These are phyloP conservation scores for Hydractinia echinata DNA, from an alignment of 30 jellyfish, hydroid and myxozoan genomes.

Conservation along the genomic window DNA sequence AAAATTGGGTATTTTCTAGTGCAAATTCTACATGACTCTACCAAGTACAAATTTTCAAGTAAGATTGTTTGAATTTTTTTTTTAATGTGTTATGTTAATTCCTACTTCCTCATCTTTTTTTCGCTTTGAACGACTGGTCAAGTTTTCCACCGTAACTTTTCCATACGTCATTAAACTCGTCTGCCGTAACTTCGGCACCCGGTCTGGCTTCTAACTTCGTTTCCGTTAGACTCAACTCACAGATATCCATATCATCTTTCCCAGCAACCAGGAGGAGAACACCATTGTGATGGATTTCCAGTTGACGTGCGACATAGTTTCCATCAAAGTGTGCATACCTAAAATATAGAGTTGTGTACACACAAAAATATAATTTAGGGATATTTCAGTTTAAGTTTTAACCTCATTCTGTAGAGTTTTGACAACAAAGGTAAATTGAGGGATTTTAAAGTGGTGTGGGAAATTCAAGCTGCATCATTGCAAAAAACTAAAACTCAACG, in stretches of 20 bases:
- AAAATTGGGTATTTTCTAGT: no score
- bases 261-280: slow-evolving; percentile 81
- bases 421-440: no score
- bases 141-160: slow-evolving; percentile 65
- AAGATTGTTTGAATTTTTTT: no score
- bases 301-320: slow-evolving; percentile 97
- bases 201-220: slow-evolving; percentile 80
- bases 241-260: slow-evolving; percentile 84
- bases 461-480: no score
- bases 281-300: slow-evolving; percentile 94
- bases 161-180: slow-evolving; percentile 84
- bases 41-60: no score
- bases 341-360: not conserved
- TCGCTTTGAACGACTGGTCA: slow-evolving; percentile 45
- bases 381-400: no score
- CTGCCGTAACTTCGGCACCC: slow-evolving; percentile 90
- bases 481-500: no score
- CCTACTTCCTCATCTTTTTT: slow-evolving; percentile 26
- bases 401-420: no score
- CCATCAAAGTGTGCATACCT: slow-evolving; percentile 99
- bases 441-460: no score
- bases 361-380: no score
- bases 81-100: no score
- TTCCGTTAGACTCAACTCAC: slow-evolving; percentile 89
- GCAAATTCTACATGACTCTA: no score